A percentile compares a stretch with the other conserved stretches of the same genome.
These are phyloP conservation scores for Caenorhabditis uteleia DNA, from an alignment of 2,888 invertebrate genomes.

Conservation along the genomic window DNA sequence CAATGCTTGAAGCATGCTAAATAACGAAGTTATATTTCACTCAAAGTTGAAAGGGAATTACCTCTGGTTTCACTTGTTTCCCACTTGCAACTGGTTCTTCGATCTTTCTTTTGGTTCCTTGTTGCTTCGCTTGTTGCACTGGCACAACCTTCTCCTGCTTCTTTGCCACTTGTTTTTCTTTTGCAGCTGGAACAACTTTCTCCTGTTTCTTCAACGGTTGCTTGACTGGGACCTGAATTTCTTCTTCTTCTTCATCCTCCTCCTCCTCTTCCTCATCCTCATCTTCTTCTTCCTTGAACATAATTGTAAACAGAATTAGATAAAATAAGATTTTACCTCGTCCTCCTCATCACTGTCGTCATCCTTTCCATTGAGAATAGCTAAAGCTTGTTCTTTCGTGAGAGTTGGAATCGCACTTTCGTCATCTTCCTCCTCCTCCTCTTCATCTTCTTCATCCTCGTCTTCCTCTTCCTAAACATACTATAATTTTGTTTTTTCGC, in stretches of 20 bases:
- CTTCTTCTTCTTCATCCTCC: conserved; percentile 34
- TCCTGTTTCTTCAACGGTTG: conserved; percentile 1
- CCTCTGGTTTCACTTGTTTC: conserved; percentile 21
- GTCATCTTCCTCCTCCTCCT: conserved; percentile 26
- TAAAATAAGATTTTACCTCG: too few species aligned
- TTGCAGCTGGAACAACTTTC: too few species aligned
- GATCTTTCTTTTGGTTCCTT: conserved; percentile 38
- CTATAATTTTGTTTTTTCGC: background rate
- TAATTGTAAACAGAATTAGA: too few species aligned
- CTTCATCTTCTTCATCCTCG: conserved; percentile 27
- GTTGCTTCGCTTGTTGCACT: conserved; percentile 2
- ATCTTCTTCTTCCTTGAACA: conserved; percentile 10
- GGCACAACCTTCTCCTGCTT: background rate
- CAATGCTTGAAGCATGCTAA: conserved; percentile 14
- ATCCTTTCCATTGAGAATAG: background rate
- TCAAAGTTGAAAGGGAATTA: background rate
- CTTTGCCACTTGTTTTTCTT: too few species aligned
- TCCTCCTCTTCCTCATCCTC: conserved; percentile 32
- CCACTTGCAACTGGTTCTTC: conserved; percentile 25
- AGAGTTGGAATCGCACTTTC: conserved; percentile 9
- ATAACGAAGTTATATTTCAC: background rate
- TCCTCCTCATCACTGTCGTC: conserved; percentile 8
- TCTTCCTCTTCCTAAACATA: conserved; percentile 12
- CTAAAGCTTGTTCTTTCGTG: background rate
- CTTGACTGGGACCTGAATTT: conserved; percentile 2